Evolutionary conservation across 2,797 vertebrate genomes (phyloP).

Genomic region (Pyrrhura leucotis): DNA sequence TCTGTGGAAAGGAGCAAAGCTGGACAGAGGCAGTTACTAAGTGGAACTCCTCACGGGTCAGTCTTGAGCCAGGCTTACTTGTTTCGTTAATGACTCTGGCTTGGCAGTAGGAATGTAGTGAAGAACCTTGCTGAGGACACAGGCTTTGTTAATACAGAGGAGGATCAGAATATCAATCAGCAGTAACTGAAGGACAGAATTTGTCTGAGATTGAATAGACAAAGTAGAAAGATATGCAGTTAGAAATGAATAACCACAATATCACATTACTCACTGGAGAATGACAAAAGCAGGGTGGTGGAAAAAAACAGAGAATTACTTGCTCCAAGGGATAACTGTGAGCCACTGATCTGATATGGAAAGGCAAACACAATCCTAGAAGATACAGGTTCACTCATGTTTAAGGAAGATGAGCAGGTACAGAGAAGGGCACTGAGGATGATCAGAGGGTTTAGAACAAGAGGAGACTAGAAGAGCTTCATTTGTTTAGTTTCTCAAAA

Average conservation of each 20-base stretch:
- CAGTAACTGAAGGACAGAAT: conserved; percentile 10
- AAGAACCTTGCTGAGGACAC: conserved; percentile 7
- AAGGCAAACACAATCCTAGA: conserved; percentile 34
- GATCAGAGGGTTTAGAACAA: conserved; percentile 60
- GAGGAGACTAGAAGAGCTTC: conserved; percentile 63
- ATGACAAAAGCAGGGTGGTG: conserved; percentile 38
- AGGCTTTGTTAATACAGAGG: neutral
- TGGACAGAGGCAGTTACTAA: neutral
- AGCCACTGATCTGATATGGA: conserved; percentile 32
- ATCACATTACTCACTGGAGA: conserved; percentile 40
- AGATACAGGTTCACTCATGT: conserved; percentile 58
- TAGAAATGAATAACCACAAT: conserved; percentile 49
- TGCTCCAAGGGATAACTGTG: conserved; percentile 32
- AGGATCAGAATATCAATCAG: conserved; percentile 20
- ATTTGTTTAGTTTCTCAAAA: conserved; percentile 63
- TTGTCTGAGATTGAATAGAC: neutral
- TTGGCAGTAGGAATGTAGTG: neutral
- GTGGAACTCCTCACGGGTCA: conserved; percentile 5
- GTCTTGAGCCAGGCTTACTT: neutral
- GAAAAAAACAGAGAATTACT: neutral
- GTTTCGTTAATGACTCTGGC: neutral
- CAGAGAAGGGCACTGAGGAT: conserved; percentile 19
- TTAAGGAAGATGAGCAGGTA: conserved; percentile 50
- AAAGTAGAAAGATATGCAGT: conserved; percentile 5
- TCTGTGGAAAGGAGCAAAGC: neutral